Evolutionary conservation across 2,888 invertebrate genomes (phyloP), one percentile per base, ranked within the genome.

Genomic region (Calliopum simillimum): DNA sequence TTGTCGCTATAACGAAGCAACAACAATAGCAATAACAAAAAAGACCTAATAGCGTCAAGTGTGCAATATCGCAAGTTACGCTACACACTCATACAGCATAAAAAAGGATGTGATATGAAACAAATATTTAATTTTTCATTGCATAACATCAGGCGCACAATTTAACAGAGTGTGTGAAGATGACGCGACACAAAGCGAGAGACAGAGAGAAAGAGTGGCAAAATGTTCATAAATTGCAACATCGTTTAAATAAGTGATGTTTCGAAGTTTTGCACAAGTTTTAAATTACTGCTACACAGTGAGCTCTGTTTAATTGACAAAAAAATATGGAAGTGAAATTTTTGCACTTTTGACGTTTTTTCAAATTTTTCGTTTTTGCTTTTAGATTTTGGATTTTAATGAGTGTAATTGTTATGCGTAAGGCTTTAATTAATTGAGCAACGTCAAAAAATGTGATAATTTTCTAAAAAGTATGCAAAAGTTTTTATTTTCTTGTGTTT

Each of bases 351-450:
- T 33, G 8, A 33, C 33, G 5, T 33, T 8, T 6, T 33, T 33
- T 33, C 2, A 33, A 4, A 6, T 33, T 33, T 33, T 33, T 33
- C n/a, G n/a, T n/a, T n/a, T n/a, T n/a, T n/a, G n/a, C n/a, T 6
- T 33, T 2, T 33, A 6, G 33, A 6, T 8, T 33, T 8, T 33
- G 33, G 5, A 33, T 33, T 33, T 33, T 33, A 33, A 33, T 33
- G 8, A 61, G 43, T 19, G 11, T 21, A 61, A 61, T 46, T 23
- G 46, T 21, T 61, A 46, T 59, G 43, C 14, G 21, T 23, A 21
- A 14, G 46, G 46, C 61, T 61, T 59, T 61, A 21, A 46, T 47
- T 23, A 61, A 61, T 61, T 61, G 25, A 58, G 25, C n/a, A 61
- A 61, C 44, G 46, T 46, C n/a, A 61, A 61, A 33, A 33, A 33